Base-by-base conservation (phyloP, 2,888 invertebrate genomes). In the Gerosis bhagava region DNA sequence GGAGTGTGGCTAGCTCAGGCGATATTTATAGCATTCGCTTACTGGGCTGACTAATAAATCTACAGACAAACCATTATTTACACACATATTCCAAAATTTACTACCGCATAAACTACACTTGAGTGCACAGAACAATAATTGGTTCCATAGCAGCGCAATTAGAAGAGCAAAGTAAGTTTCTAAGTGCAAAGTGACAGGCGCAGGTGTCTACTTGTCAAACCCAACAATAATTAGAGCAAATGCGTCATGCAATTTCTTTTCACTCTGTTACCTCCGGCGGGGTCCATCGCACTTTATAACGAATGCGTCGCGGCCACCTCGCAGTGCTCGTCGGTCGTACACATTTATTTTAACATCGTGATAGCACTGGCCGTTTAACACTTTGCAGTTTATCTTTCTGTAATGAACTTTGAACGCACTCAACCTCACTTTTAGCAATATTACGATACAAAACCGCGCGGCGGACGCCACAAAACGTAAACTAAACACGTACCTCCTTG, bases 401-500 rank as follows among this genome's bases (percentile, higher is more conserved):
- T 62, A 54, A 51, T 62, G 59, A 73, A 76, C 74, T 77, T 70
- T 61, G 59, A 65, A 72, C 71, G 65, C 79, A 82, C 82, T 71
- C 67, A 70, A 76, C 60, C 77, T 74, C 82, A 80, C 80, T 74
- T 60, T 57, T 66, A 22, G 22, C 40, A n/a, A 28, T 26, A 35
- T 11, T 35, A 29, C 39, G 32, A 5, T 17, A 39, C 26, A n/a
- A 32, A 13, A 47, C 40, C 41, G 47, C 40, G 67, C 77, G 72
- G 59, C 62, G 63, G 67, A 66, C 61, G 73, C 68, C 75, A 74
- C 80, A 70, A 78, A 74, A 72, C 73, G 78, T 76, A 83, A 79
- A 76, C 77, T 83, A 83, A 75, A 80, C 75, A 89, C 89, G 84
- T 89, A 89, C 88, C 89, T 89, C 87, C 75, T 79, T 63, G 62